Evolutionary conservation across 2,113 vertebrate genomes (phyloP), one percentile per base, ranked within the genome.

Genomic region (Telmatochromis bifrenatus): DNA sequence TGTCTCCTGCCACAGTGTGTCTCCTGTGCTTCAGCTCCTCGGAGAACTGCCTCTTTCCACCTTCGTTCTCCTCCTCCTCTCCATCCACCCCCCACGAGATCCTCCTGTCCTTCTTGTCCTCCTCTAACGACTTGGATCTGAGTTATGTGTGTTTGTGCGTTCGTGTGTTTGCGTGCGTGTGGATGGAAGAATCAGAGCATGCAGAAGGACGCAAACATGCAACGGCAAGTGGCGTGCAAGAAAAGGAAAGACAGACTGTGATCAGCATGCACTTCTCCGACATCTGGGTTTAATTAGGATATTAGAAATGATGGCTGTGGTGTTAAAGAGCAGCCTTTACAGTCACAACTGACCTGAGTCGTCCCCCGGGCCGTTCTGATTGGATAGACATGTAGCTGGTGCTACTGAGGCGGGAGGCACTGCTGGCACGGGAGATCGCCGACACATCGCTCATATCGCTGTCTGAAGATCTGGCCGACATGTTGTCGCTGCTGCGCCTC

Each of bases 381-480:
- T 99, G 99, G 96, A 99, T 97, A 45, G 98, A 99, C 98, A 99
- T 98, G 96, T 98, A 99, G 96, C 98, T 99, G 96, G 97, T 97
- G 97, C 98, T 99, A 96, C 98, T 99, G 96, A 99, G 98, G 94
- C 98, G 97, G 85, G 98, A 99, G 97, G 97, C 98, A 97, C 98
- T 99, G 97, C 98, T 99, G 97, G 98, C 98, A 82, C 97, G 96
- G 93, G 98, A 99, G 95, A 99, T 95, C 96, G 97, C 98, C 28
- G 99, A 99, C 94, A 96, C 97, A 54, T 99, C 98, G 83, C 99
- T 99, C 96, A 97, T 97, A 87, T 99, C 99, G n/a, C 99, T 99
- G 96, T 99, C 99, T 70, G 99, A 99, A 58, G 99, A 99, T 75
- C 96, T 97, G 93, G 98, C 97, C 39, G 99, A 99, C 96, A 98